These are phyloP conservation scores for Oscheius sp. DNA, from an alignment of 2,888 invertebrate species.

Conservation along the genomic window DNA sequence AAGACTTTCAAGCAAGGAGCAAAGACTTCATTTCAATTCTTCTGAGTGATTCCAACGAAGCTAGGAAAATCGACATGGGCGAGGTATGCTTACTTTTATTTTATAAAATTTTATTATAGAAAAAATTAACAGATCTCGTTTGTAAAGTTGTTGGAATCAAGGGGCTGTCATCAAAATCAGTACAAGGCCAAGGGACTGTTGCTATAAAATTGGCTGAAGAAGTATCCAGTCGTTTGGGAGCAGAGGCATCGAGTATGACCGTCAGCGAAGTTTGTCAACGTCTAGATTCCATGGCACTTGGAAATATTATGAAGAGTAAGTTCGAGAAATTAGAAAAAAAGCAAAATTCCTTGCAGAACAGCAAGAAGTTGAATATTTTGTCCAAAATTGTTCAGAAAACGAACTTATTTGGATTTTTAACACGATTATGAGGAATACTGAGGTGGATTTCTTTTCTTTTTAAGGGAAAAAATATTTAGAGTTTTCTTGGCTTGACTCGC, in stretches of 20 bases:
- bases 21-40: slow-evolving; percentile 75
- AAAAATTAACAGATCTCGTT: slow-evolving; percentile 25
- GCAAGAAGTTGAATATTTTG: slow-evolving; percentile 25
- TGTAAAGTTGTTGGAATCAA: slow-evolving; percentile 20
- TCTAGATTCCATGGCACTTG: background rate
- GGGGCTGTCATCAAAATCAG: background rate
- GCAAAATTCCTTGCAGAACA: slow-evolving; percentile 10
- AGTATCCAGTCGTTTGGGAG: slow-evolving; percentile 11
- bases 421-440: slow-evolving; percentile 52
- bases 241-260: background rate
- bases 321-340: background rate
- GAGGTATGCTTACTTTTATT: slow-evolving; percentile 15
- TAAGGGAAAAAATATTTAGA: background rate
- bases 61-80: slow-evolving; percentile 48
- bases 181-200: background rate
- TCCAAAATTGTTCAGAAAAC: slow-evolving; percentile 45
- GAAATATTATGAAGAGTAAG: slow-evolving; percentile 13
- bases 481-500: slow-evolving; percentile 14
- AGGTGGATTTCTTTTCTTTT: slow-evolving; percentile 26
- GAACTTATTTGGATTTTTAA: slow-evolving; percentile 59
- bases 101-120: slow-evolving; percentile 21
- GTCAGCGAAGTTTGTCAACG: slow-evolving; percentile 15
- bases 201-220: slow-evolving; percentile 10
- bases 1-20: slow-evolving; percentile 10
- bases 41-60: slow-evolving; percentile 85